Percentiles rank a stretch among this genome's conserved stretches.
These are phyloP conservation scores for Chionodraco myersi DNA, from an alignment of 2,113 vertebrate genomes.

Conservation along the genomic window DNA sequence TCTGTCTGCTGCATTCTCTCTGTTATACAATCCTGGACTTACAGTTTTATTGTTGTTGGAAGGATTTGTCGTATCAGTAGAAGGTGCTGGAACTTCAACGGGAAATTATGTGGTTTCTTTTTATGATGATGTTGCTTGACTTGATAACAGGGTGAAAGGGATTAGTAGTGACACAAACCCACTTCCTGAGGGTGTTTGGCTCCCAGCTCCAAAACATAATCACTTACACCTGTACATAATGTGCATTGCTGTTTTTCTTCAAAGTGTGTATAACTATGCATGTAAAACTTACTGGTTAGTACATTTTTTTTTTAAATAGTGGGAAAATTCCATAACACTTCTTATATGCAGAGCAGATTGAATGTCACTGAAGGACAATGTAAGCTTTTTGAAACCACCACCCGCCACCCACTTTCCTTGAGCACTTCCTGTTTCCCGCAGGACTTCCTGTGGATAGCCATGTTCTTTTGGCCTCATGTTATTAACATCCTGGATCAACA, in stretches of 20 bases:
- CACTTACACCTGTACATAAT: too few species aligned
- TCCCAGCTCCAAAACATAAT: too few species aligned
- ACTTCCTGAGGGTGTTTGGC: too few species aligned
- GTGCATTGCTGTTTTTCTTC: too few species aligned
- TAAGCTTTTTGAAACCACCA: neutral
- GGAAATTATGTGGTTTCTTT: neutral
- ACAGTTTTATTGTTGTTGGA: neutral
- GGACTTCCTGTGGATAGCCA: slow-evolving; percentile 57
- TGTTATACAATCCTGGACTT: neutral
- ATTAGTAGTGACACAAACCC: neutral
- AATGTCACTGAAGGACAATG: neutral
- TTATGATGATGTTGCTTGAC: slow-evolving; percentile 3
- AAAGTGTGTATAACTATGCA: too few species aligned
- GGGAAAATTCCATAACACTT: neutral
- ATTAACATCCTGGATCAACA: slow-evolving; percentile 48
- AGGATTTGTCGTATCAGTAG: neutral
- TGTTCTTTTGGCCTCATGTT: slow-evolving; percentile 44
- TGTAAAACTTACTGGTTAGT: too few species aligned
- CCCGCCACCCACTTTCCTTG: slow-evolving; percentile 40
- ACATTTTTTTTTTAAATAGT: too few species aligned
- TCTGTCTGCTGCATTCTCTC: slow-evolving; percentile 18
- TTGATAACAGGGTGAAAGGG: neutral
- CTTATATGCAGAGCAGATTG: neutral
- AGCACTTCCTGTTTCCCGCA: slow-evolving; percentile 68
- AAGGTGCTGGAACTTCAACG: neutral